Base-by-base conservation (phyloP, 2,888 invertebrate genomes). In the Toxonevra muliebris region DNA sequence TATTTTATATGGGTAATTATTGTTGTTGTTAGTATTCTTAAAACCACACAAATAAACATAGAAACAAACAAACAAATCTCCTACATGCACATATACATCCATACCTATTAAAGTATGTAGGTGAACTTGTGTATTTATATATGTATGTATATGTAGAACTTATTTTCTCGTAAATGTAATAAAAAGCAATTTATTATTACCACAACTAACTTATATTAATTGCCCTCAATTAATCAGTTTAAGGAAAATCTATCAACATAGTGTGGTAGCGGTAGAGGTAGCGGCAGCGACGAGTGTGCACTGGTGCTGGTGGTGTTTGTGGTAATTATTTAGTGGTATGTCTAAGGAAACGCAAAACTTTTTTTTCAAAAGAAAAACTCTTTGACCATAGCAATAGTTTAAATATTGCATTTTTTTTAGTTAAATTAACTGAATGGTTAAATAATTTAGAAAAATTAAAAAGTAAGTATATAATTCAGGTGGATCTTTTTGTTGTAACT, bases 131-230 rank as follows among this genome's bases (percentile, higher is more conserved):
- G 48, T 48, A 15, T 48, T 8, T 12, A 5, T 15, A 9, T 15
- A 11, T 10, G 48, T 48, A 15, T 1, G 48, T 13, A n/a, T 13
- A n/a, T 48, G 48, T 48, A 48, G 11, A 48, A 48, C n/a, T 48
- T 7, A 15, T 48, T 48, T 48, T 10, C 8, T 15, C 13, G 48
- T 48, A n/a, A 48, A 15, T 15, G 15, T 48, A 48, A 8, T 15
- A 15, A 13, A 48, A 48, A 8, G n/a, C 48, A 15, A 48, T 48
- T 48, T 48, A 48, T 30, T 30, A 30, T 48, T 48, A 15, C 48
- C 48, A 15, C 48, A 48, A 48, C n/a, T 5, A 48, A 48, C 48
- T 48, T 48, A 48, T 48, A 48, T 48, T 48, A 48, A 48, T 48
- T 13, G 11, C 48, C 48, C 48, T n/a, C 11, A 48, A 48, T 48